phyloP scores from a whole-genome alignment of 2,888 invertebrate species.

The Philaethria dido region DNA sequence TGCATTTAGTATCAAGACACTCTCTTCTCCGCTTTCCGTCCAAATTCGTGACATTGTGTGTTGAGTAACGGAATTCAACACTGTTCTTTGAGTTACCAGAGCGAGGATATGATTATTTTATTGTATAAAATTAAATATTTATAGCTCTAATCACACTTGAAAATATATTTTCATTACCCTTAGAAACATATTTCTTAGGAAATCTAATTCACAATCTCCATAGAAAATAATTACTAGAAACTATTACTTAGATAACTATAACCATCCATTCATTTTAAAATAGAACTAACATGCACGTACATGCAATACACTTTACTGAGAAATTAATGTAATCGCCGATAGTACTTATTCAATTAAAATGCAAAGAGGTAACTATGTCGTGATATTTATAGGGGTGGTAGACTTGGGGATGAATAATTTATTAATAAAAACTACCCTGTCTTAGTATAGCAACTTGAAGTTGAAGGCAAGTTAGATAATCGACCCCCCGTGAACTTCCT shows the following conservation, averaged over 20 bases:
- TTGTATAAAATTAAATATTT: too few relatives aligned
- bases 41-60: background rate
- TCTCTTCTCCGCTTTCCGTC: too few relatives aligned
- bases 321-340: slow-evolving; percentile 20
- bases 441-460: background rate
- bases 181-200: background rate
- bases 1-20: too few relatives aligned
- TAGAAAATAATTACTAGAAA: background rate
- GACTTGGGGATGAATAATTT: slow-evolving; percentile 17
- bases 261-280: background rate
- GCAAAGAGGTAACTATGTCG: slow-evolving; percentile 19
- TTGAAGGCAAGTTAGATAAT: slow-evolving; percentile 21
- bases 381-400: slow-evolving; percentile 24
- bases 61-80: too few relatives aligned
- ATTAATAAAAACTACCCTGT: slow-evolving; percentile 22
- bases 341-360: slow-evolving; percentile 30
- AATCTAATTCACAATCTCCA: background rate
- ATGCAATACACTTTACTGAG: slow-evolving; percentile 18
- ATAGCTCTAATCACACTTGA: too few relatives aligned
- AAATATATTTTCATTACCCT: too few relatives aligned
- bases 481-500: slow-evolving; percentile 14
- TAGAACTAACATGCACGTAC: slow-evolving; percentile 8
- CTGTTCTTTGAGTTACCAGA: too few relatives aligned
- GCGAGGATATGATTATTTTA: too few relatives aligned
- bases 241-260: background rate